Conservation (phyloP, 2,797 vertebrate genomes). For the Sebastes ruberrimus region DNA sequence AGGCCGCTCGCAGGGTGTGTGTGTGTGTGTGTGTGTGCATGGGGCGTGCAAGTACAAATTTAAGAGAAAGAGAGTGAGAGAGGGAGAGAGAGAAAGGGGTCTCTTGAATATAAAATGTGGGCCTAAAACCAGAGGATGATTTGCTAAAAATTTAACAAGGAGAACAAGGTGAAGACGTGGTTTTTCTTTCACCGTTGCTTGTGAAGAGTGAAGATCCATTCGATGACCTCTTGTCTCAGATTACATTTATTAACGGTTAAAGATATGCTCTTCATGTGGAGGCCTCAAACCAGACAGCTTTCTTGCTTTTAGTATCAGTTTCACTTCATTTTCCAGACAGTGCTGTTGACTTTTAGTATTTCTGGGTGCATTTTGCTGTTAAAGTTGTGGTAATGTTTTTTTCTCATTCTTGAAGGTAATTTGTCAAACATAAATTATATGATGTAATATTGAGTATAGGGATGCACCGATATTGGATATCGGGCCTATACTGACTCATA, state of each 20-base stretch:
- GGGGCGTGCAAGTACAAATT: slow-evolving; percentile 25
- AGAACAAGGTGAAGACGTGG: slow-evolving; percentile 30
- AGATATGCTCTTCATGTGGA: neutral
- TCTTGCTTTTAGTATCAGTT: neutral
- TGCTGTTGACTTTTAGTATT: neutral
- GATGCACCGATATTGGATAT: no score
- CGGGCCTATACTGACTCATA: no score
- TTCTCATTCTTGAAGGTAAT: neutral
- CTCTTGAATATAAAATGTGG: slow-evolving; percentile 65
- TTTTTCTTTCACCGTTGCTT: neutral
- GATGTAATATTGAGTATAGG: neutral
- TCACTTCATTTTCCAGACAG: neutral
- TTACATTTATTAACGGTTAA: neutral
- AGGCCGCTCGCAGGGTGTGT: slow-evolving; percentile 56
- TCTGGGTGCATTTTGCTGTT: neutral
- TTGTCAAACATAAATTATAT: neutral
- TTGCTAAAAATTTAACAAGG: slow-evolving; percentile 50
- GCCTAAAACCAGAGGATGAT: slow-evolving; percentile 49
- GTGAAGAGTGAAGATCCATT: neutral
- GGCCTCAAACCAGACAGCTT: neutral
- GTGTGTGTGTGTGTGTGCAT: slow-evolving; percentile 29
- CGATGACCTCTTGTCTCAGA: neutral
- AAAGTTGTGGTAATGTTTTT: no score
- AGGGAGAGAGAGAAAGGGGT: slow-evolving; percentile 22
- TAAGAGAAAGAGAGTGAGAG: slow-evolving; percentile 2